Conservation (phyloP, 2,113 vertebrate genomes). For the Carollia perspicillata region DNA sequence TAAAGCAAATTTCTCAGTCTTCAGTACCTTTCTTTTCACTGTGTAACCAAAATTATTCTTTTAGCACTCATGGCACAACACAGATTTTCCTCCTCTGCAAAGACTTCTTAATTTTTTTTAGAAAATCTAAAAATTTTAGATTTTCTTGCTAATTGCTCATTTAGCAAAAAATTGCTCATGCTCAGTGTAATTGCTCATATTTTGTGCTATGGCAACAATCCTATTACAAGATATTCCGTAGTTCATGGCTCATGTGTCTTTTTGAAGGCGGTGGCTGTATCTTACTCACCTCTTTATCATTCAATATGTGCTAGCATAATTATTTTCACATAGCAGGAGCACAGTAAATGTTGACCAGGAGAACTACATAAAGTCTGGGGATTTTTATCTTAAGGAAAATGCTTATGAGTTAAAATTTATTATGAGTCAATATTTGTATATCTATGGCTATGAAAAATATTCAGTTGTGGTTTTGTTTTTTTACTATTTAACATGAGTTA, state of each 20-base stretch:
- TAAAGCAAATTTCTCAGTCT: neutral
- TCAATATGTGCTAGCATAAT: neutral
- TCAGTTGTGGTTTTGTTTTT: neutral
- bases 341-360: neutral
- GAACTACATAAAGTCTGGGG: neutral
- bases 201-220: neutral
- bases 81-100: neutral
- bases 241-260: neutral
- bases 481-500: neutral
- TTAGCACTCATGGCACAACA: neutral
- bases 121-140: neutral
- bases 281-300: neutral
- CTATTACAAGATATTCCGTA: neutral
- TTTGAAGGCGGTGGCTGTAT: neutral
- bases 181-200: neutral
- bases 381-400: slow-evolving; percentile 3
- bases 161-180: too few species aligned
- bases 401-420: neutral
- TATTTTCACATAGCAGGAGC: neutral
- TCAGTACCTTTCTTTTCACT: neutral
- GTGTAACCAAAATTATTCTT: neutral
- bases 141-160: too few species aligned
- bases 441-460: neutral
- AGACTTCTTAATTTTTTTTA: neutral
- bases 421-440: neutral